A percentile compares a stretch with the other conserved stretches of the same genome.
phyloP scores from a whole-genome alignment of 30 jellyfish, hydroid and myxozoan genomes.

The Aurelia sp. region DNA sequence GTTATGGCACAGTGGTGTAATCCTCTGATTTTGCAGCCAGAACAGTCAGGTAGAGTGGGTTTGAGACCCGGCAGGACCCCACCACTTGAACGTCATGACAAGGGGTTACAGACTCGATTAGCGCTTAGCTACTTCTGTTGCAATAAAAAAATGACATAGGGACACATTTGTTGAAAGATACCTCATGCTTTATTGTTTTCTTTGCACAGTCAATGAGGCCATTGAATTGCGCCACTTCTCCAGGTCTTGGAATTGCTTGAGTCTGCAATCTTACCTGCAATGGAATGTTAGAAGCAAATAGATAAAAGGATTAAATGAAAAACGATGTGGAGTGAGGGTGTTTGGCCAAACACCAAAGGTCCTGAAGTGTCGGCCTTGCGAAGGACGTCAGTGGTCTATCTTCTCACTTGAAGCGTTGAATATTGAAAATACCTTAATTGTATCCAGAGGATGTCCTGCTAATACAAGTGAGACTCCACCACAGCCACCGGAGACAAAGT shows the following conservation, averaged over 20 bases:
- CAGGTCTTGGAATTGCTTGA: slow-evolving; percentile 47
- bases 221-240: slow-evolving; percentile 48
- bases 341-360: too few relatives aligned
- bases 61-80: too few relatives aligned
- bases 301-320: neutral
- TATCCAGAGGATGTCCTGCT: slow-evolving; percentile 88
- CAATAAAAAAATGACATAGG: too few relatives aligned
- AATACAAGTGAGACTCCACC: slow-evolving; percentile 78
- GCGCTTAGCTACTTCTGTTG: too few relatives aligned
- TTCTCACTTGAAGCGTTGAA: neutral
- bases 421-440: slow-evolving; percentile 57
- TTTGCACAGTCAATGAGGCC: slow-evolving; percentile 69
- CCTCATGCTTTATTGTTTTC: slow-evolving; percentile 64
- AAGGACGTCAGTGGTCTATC: too few relatives aligned
- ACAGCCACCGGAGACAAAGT: slow-evolving; percentile 74
- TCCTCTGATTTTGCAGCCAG: too few relatives aligned
- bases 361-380: too few relatives aligned
- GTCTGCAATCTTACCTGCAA: slow-evolving; percentile 64
- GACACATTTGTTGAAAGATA: neutral
- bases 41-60: too few relatives aligned
- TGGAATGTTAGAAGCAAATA: neutral
- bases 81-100: too few relatives aligned
- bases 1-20: too few relatives aligned
- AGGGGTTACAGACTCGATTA: too few relatives aligned
- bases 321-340: too few relatives aligned